These are phyloP conservation scores for Collichthys lucidus DNA, from an alignment of 2,113 vertebrate species.

Conservation along the genomic window DNA sequence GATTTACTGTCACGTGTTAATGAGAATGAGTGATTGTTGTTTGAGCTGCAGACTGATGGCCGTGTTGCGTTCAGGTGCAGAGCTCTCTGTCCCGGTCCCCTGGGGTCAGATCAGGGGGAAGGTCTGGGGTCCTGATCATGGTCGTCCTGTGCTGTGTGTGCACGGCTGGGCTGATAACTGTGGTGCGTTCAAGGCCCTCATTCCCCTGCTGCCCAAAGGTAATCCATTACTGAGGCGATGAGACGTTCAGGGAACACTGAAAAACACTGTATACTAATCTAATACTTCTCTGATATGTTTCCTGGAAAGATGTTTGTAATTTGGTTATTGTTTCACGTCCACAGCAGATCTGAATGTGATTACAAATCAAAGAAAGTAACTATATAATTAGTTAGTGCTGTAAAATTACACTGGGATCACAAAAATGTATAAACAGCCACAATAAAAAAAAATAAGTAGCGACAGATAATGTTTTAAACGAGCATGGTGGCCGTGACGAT, in stretches of 20 bases:
- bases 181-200: constrained; percentile 83
- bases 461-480: too few relatives aligned
- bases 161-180: constrained; percentile 87
- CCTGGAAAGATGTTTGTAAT: not conserved
- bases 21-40: not conserved
- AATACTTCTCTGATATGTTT: not conserved
- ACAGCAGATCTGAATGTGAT: too few relatives aligned
- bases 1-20: too few relatives aligned
- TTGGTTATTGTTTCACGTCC: not conserved
- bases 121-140: constrained; percentile 80
- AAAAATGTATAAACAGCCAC: too few relatives aligned
- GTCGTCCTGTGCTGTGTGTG: constrained; percentile 84
- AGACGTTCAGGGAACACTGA: too few relatives aligned
- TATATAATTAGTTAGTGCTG: too few relatives aligned
- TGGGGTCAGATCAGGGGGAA: constrained; percentile 85
- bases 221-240: not conserved
- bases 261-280: too few relatives aligned
- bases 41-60: not conserved
- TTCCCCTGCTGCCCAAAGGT: constrained; percentile 84
- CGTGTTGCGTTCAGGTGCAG: constrained; percentile 62
- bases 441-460: too few relatives aligned
- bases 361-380: too few relatives aligned
- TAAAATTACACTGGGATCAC: too few relatives aligned
- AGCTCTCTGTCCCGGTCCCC: constrained; percentile 80
- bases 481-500: too few relatives aligned